phyloP scores from a whole-genome alignment of 2,888 invertebrate species.

The Tipula lateralis region DNA sequence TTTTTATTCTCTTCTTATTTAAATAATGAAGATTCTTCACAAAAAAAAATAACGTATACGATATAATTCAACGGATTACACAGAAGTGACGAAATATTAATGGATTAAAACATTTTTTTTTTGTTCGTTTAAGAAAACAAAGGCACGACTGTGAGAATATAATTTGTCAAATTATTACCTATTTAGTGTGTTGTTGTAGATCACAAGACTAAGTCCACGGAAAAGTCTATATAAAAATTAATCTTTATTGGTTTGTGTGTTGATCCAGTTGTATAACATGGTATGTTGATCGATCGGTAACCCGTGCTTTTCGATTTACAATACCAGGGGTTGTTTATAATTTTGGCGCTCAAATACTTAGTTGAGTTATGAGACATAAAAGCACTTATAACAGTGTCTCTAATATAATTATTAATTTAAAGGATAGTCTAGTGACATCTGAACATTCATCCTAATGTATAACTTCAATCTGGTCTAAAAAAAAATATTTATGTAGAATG shows the following conservation, averaged over 20 bases:
- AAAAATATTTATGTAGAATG: too few species aligned
- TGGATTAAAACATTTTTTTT: not conserved
- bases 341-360: too few species aligned
- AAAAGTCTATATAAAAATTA: not conserved
- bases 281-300: not conserved
- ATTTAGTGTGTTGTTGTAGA: not conserved
- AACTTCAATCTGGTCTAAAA: too few species aligned
- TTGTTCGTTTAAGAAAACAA: not conserved
- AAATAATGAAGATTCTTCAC: not conserved
- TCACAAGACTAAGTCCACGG: not conserved
- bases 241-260: too few species aligned
- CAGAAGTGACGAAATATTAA: slow-evolving; percentile 24
- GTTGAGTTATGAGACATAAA: too few species aligned
- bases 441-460: too few species aligned
- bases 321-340: too few species aligned
- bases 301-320: too few species aligned
- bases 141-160: not conserved
- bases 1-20: slow-evolving; percentile 9
- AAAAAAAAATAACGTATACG: not conserved
- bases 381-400: too few species aligned
- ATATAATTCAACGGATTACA: slow-evolving; percentile 20
- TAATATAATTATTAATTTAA: too few species aligned
- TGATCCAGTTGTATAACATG: not conserved
- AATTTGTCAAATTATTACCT: slow-evolving; percentile 11
- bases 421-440: too few species aligned